Percentiles rank a stretch among this genome's conserved stretches.
These are phyloP conservation scores for Crypturellus undulatus DNA, from an alignment of 2,113 vertebrate species.

Conservation along the genomic window DNA sequence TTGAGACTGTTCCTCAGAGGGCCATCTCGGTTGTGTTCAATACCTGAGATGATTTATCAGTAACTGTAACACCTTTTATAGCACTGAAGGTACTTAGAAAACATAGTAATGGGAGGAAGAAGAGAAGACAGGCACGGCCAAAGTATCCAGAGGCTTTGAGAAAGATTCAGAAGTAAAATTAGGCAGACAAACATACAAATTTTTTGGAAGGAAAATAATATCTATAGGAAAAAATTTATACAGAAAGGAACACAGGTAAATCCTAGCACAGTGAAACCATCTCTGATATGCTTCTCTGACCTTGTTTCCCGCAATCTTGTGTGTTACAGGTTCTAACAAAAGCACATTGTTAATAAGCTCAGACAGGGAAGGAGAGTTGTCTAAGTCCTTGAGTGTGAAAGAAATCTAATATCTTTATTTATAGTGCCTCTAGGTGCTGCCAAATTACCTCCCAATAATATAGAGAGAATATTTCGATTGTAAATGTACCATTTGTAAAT, in stretches of 20 bases:
- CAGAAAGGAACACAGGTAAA: background rate
- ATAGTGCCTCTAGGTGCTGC: background rate
- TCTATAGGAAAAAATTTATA: background rate
- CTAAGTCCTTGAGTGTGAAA: background rate
- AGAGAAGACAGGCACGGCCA: background rate
- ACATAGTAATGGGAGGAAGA: background rate
- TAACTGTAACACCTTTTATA: background rate
- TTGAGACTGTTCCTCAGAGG: background rate
- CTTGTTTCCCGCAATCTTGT: background rate
- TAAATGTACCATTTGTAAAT: background rate
- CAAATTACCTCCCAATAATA: background rate
- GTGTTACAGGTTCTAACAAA: background rate
- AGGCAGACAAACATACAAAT: background rate
- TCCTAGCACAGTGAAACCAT: background rate
- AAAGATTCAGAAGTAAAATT: background rate
- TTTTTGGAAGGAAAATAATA: background rate
- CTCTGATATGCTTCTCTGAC: background rate
- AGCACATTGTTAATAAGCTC: background rate
- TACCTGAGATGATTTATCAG: background rate
- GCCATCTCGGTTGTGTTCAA: background rate
- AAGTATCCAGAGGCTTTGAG: background rate
- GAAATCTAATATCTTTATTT: conserved; percentile 1
- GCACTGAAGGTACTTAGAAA: background rate
- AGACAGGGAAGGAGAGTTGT: background rate
- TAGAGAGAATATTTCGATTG: background rate